Base-by-base conservation (phyloP, 2,113 vertebrate genomes). In the Perca schrenkii region DNA sequence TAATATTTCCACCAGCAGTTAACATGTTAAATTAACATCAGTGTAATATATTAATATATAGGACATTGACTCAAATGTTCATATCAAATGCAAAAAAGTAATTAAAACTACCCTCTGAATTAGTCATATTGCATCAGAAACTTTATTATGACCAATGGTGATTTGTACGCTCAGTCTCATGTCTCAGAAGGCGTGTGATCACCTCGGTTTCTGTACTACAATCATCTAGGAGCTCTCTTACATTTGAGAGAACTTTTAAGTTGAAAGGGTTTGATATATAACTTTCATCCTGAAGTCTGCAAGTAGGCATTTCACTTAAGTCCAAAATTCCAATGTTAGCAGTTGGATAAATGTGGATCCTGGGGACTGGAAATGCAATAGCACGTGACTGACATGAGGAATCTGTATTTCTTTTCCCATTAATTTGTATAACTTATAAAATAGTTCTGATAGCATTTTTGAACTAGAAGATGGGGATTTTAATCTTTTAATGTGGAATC, bases 401-500 rank as follows among this genome's bases (percentile, higher is more conserved):
- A 57, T 77, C n/a, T 56, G 16, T 16, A 63, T 65, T 31, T 25
- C 11, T 25, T 56, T 49, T 58, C 52, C 13, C 11, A 54, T 43
- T 64, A 0, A 67, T 66, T 60, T 25, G 16, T 15, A 71, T n/a
- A 36, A 14, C 47, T 65, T 58, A 19, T 19, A 36, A 25, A 49
- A 15, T 16, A 21, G 14, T 28, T 53, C 36, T 22, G 28, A 57
- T 3, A 3, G 40, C 21, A 49, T 2, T 50, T 52, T 13, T 1
- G 13, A 49, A 66, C 10, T 3, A 13, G 8, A 61, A 83, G 16
- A 60, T 28, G 4, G 63, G 40, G 10, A 49, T 49, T 70, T 73
- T 19, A 47, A 57, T 40, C n/a, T 50, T 85, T 74, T 76, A 62
- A 80, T 85, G 58, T 56, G 64, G 43, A 80, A 57, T 34, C 60